phyloP scores from a whole-genome alignment of 2,797 vertebrate genomes.

The Antennarius maculatus region DNA sequence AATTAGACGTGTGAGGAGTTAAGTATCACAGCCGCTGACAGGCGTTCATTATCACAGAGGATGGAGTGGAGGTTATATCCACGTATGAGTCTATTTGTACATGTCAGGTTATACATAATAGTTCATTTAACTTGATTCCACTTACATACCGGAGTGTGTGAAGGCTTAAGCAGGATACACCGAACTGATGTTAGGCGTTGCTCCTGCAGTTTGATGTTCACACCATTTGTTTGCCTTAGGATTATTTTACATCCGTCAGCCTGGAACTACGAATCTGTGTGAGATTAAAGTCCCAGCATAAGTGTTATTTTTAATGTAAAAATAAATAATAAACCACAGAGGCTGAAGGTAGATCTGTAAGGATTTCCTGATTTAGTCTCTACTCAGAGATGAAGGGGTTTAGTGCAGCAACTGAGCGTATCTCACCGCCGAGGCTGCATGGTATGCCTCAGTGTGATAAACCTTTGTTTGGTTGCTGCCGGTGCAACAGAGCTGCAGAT shows the following conservation, averaged over 20 bases:
- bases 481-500: constrained; percentile 17
- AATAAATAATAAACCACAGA: constrained; percentile 59
- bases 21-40: constrained; percentile 33
- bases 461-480: constrained; percentile 55
- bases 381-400: constrained; percentile 46
- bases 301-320: constrained; percentile 56
- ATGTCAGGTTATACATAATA: constrained; percentile 3
- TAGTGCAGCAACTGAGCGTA: constrained; percentile 32
- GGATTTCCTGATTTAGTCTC: constrained; percentile 55
- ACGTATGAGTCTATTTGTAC: not conserved
- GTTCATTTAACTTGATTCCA: not conserved
- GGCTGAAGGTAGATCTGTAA: constrained; percentile 32
- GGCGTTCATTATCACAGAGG: constrained; percentile 7
- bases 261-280: constrained; percentile 7
- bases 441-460: constrained; percentile 46
- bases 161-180: not conserved
- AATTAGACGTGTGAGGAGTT: constrained; percentile 37
- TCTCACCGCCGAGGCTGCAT: constrained; percentile 37
- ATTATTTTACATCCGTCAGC: constrained; percentile 31
- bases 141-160: not conserved
- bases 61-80: constrained; percentile 8
- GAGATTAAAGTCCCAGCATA: constrained; percentile 18
- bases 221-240: constrained; percentile 15
- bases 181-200: constrained; percentile 1
- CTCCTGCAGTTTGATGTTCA: constrained; percentile 2